Base-by-base conservation (phyloP, 2,888 invertebrate genomes). In the Yponomeuta plumbellus region DNA sequence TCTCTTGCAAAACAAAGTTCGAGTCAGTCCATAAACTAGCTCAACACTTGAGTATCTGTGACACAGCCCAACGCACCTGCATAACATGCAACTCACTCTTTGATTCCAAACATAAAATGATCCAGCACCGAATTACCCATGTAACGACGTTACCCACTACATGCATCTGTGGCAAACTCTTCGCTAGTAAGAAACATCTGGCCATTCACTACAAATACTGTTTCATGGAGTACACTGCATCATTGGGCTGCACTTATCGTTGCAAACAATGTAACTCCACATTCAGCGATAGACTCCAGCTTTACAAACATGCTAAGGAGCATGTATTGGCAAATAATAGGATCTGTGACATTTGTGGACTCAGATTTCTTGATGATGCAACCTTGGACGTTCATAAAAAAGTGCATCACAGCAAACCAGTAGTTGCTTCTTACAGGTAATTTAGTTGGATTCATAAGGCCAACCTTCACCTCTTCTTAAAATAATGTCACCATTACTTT, bases 251-350 rank as follows among this genome's bases (percentile, higher is more conserved):
- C 65, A 73, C 78, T 4, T 89, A 86, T 69, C 77, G 84, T 10
- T 92, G 92, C 71, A 89, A 85, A 67, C 83, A 86, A 71, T 91
- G 92, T 68, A 82, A 83, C 0, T 75, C 81, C 8, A 78, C 77
- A 0, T 91, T 87, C 59, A 82, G 78, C 71, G 84, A 88, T 40
- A 74, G 86, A 68, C 81, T 84, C 57, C 78, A 80, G 20, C 67
- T 91, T 1, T 91, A 86, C 67, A 80, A 77, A 57, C 92, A 92
- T 77, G 89, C 81, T 0, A 87, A 81, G 70, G 71, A 77, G 5
- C 91, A 92, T 74, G 71, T 91, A 5, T 69, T 81, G 4, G 85
- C 78, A 1, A 78, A 84, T 10, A 78, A 83, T 67, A 81, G 73
- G 52, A 74, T 81, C 20, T 90, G 90, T 78, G 87, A 88, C 73